Conservation (phyloP, 1,140 invertebrate species). For the Drosophila watanabei region DNA sequence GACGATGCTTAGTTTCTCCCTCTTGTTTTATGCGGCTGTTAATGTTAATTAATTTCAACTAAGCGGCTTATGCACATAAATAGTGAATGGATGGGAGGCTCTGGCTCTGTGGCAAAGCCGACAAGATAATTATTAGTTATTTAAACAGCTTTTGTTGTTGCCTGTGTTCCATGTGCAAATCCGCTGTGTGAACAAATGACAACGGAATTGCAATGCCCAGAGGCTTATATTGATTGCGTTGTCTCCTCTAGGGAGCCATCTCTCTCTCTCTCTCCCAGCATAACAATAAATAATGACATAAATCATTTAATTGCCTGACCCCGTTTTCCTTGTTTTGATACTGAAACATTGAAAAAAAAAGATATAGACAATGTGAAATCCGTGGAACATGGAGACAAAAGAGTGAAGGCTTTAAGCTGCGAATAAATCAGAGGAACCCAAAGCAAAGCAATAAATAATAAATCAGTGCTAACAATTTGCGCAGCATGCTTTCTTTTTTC, state of each 20-base stretch:
- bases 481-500: constrained; percentile 31
- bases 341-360: constrained; percentile 24
- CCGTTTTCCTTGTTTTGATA: constrained; percentile 45
- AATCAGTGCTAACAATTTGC: constrained; percentile 76
- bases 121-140: constrained; percentile 84
- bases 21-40: constrained; percentile 54
- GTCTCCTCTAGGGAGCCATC: neutral
- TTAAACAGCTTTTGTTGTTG: constrained; percentile 77
- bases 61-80: constrained; percentile 79
- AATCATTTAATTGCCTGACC: constrained; percentile 69
- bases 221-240: constrained; percentile 62
- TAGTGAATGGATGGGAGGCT: constrained; percentile 54
- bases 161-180: constrained; percentile 65
- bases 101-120: constrained; percentile 41
- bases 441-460: constrained; percentile 79
- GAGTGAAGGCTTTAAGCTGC: constrained; percentile 31
- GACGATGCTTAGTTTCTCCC: constrained; percentile 34
- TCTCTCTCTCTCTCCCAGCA: neutral
- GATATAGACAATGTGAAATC: constrained; percentile 6
- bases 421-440: constrained; percentile 71
- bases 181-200: constrained; percentile 56
- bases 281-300: constrained; percentile 57
- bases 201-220: constrained; percentile 59
- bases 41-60: constrained; percentile 82
- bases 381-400: constrained; percentile 50